Percentiles rank a stretch among this genome's conserved stretches.
These are phyloP conservation scores for Eulithis testata DNA, from an alignment of 2,888 invertebrate genomes.

Conservation along the genomic window DNA sequence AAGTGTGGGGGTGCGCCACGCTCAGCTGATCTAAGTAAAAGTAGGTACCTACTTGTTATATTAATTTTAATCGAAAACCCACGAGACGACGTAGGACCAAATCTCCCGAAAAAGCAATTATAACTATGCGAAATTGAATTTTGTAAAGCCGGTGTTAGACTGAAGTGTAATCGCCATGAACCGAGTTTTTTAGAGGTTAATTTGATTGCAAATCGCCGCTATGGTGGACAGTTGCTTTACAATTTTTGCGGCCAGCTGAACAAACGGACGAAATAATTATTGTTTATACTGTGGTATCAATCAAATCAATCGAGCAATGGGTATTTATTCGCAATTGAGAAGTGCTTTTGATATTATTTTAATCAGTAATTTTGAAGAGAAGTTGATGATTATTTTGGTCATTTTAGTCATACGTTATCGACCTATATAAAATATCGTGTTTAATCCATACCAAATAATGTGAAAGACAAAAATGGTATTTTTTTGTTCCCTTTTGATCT, in stretches of 20 bases:
- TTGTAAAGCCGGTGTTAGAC: constrained; percentile 9
- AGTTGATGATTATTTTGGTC: constrained; percentile 1
- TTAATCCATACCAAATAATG: background rate
- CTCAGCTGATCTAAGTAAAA: background rate
- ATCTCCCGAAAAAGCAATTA: constrained; percentile 24
- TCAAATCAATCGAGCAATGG: constrained; percentile 21
- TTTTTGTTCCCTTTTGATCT: too few species aligned
- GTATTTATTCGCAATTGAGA: constrained; percentile 21
- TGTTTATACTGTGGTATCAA: constrained; percentile 15
- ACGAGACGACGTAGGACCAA: constrained; percentile 8
- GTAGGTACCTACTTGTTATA: background rate
- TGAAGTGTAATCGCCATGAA: constrained; percentile 5
- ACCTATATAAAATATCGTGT: too few species aligned
- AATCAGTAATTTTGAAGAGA: constrained; percentile 3
- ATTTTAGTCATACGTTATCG: constrained; percentile 2
- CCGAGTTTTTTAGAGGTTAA: background rate
- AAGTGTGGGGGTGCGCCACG: too few species aligned
- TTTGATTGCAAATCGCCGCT: constrained; percentile 1
- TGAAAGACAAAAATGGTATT: too few species aligned
- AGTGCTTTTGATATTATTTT: constrained; percentile 20
- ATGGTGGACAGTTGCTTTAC: constrained; percentile 8
- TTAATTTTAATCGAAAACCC: constrained; percentile 11
- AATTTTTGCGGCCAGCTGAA: constrained; percentile 25
- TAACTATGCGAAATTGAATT: constrained; percentile 25
- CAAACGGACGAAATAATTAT: constrained; percentile 23